Conservation (phyloP, 2,797 vertebrate genomes). For the Hippocampus kuda region DNA sequence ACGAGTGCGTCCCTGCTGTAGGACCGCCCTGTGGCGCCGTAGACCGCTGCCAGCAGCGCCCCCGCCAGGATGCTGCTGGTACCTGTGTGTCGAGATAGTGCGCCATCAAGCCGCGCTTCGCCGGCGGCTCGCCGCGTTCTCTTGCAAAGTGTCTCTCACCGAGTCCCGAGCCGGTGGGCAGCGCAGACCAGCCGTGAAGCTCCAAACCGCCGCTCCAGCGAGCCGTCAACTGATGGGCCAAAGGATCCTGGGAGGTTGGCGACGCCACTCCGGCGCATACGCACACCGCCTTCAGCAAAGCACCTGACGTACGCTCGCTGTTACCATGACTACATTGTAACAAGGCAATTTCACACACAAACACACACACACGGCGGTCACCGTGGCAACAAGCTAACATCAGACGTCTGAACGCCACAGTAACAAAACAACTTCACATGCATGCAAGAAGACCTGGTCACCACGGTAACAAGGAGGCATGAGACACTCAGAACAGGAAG, state of each 20-base stretch:
- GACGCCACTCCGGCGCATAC: conserved; percentile 76
- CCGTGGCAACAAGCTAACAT: no score
- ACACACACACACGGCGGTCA: no score
- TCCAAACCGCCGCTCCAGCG: conserved; percentile 80
- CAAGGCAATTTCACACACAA: no score
- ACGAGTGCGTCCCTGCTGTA: conserved; percentile 74
- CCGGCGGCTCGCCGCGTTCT: background rate
- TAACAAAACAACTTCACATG: background rate
- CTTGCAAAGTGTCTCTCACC: conserved; percentile 61
- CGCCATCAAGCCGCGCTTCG: no score
- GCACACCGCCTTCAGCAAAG: conserved; percentile 86
- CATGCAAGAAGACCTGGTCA: no score
- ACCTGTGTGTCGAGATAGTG: conserved; percentile 56
- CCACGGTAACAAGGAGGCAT: no score
- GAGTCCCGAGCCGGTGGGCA: conserved; percentile 88
- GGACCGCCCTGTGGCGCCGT: conserved; percentile 69
- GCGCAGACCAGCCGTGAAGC: conserved; percentile 82
- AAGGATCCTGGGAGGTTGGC: conserved; percentile 58
- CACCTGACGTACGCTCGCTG: conserved; percentile 63
- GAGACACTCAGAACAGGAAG: background rate
- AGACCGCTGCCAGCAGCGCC: conserved; percentile 76
- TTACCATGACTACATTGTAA: conserved; percentile 8
- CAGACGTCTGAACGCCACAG: no score
- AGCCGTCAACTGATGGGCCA: conserved; percentile 73
- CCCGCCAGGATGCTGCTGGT: conserved; percentile 96